phyloP scores from a whole-genome alignment of 2,113 vertebrate species.

The Fregetta grallaria region DNA sequence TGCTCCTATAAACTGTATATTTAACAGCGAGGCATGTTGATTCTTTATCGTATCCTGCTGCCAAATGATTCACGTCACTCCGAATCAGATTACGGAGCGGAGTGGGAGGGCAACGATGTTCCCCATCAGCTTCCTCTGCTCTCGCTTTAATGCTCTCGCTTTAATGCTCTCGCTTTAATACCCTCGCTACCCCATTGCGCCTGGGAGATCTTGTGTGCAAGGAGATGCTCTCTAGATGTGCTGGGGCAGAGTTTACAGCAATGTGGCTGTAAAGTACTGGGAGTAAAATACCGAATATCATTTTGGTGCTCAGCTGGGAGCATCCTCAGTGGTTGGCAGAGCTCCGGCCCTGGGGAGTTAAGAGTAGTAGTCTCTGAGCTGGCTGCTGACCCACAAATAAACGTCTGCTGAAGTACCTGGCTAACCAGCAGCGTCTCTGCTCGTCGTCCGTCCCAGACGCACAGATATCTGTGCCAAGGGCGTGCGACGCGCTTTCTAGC shows the following conservation, averaged over 20 bases:
- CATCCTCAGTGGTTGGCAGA: rapidly evolving
- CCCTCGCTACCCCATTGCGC: not conserved
- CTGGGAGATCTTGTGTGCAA: not conserved
- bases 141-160: too few species aligned
- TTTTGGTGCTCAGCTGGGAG: not conserved
- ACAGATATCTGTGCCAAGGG: rapidly evolving
- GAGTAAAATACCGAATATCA: too few species aligned
- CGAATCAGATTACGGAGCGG: not conserved
- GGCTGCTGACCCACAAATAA: not conserved
- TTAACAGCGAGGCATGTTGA: not conserved
- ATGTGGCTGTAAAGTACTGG: rapidly evolving
- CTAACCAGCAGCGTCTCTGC: not conserved
- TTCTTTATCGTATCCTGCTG: not conserved
- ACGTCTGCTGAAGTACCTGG: not conserved
- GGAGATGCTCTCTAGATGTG: not conserved
- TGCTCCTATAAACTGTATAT: not conserved
- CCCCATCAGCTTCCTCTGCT: not conserved
- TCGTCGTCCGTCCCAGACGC: rapidly evolving
- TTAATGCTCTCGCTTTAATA: too few species aligned
- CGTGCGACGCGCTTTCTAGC: not conserved
- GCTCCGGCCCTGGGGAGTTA: not conserved
- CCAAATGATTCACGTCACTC: not conserved
- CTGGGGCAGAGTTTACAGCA: not conserved
- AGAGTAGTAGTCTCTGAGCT: not conserved
- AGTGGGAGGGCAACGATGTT: not conserved